Evolutionary conservation across 92 coral and sea anemone species (phyloP).

Genomic region (Phenganax marumi): DNA sequence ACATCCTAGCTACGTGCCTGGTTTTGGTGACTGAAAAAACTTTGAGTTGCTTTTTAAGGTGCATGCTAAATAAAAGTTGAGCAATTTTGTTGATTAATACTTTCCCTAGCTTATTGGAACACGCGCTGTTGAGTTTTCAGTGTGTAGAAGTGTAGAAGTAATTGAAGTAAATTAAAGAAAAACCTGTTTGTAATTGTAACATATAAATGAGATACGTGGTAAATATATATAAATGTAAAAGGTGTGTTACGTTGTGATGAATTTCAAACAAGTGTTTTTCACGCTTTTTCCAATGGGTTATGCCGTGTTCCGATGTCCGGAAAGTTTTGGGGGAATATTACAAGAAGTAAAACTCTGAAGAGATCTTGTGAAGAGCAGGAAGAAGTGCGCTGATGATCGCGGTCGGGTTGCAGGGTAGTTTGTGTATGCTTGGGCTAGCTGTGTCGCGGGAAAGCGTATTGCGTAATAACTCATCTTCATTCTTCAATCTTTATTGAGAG

Average conservation of each 20-base stretch:
- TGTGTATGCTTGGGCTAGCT: not conserved
- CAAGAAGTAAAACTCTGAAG: no score
- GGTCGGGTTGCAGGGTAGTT: not conserved
- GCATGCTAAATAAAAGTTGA: no score
- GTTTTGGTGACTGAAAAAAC: no score
- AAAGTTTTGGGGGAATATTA: no score
- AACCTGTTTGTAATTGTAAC: not conserved
- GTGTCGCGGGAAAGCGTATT: constrained; percentile 10
- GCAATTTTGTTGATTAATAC: not conserved
- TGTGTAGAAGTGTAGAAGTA: not conserved
- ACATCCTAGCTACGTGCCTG: no score
- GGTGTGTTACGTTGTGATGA: not conserved
- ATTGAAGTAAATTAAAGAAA: not conserved
- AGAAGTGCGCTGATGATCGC: no score
- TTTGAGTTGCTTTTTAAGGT: no score
- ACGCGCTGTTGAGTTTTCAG: not conserved
- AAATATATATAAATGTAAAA: not conserved
- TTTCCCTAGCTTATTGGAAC: not conserved
- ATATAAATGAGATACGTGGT: not conserved
- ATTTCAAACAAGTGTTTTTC: not conserved
- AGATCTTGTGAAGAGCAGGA: no score
- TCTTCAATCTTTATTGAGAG: not conserved
- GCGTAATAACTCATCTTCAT: not conserved
- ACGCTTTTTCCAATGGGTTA: not conserved
- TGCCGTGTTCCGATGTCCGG: not conserved